Percentiles rank a stretch among this genome's conserved stretches.
Evolutionary conservation across 2,797 vertebrate species (phyloP).

Genomic region (Poecile montanus): DNA sequence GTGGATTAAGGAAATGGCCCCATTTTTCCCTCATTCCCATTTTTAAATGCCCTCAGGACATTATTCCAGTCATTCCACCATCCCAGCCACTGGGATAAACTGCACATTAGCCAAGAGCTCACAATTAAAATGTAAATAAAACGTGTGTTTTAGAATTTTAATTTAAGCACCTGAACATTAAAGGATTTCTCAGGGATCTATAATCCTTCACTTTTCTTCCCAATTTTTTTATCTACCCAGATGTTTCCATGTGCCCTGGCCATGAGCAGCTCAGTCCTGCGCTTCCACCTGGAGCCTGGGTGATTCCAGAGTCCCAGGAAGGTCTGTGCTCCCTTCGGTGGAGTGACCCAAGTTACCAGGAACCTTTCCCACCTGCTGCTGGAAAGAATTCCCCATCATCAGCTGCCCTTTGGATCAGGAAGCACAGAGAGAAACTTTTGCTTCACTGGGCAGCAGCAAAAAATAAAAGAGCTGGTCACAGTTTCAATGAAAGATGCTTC

Average conservation of each 20-base stretch:
- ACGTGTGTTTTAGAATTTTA: background rate
- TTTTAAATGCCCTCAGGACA: background rate
- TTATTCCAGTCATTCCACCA: background rate
- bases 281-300: background rate
- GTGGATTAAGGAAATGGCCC: background rate
- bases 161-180: background rate
- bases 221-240: background rate
- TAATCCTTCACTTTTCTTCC: background rate
- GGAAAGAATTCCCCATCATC: background rate
- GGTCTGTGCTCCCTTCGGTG: background rate
- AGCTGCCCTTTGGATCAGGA: background rate
- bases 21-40: background rate
- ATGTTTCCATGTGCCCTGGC: background rate
- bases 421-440: background rate
- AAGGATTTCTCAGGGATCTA: background rate
- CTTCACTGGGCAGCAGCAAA: background rate
- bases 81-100: background rate
- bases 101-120: background rate
- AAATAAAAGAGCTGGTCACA: background rate
- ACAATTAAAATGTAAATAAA: background rate
- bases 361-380: background rate
- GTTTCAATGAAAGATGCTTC: background rate
- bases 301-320: background rate
- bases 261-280: background rate
- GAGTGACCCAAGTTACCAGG: background rate